phyloP scores from a whole-genome alignment of 2,797 vertebrate genomes.

The Chrosomus eos region DNA sequence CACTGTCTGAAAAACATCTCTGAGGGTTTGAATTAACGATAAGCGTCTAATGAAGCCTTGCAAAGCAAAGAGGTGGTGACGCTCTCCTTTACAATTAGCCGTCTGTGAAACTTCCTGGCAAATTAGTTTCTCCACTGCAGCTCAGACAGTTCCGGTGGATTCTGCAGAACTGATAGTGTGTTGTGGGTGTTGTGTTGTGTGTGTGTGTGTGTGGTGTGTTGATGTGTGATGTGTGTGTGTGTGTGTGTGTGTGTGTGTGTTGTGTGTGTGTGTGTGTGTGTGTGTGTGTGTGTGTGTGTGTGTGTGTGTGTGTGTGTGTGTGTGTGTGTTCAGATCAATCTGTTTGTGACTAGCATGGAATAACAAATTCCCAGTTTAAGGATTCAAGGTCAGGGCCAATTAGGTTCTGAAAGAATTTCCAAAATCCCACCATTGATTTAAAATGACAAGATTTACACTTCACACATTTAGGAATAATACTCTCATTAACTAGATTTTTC shows the following conservation, averaged over 20 bases:
- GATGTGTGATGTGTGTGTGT: slow-evolving; percentile 27
- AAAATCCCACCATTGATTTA: not conserved
- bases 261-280: no score
- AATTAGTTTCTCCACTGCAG: slow-evolving; percentile 49
- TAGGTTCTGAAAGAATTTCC: not conserved
- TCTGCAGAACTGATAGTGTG: slow-evolving; percentile 36
- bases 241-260: slow-evolving; percentile 27
- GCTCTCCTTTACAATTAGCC: slow-evolving; percentile 52
- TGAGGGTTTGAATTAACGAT: slow-evolving; percentile 44
- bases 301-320: slow-evolving; percentile 27
- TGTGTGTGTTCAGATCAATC: slow-evolving; percentile 5
- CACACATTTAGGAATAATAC: not conserved
- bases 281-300: not conserved
- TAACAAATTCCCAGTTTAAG: slow-evolving; percentile 20
- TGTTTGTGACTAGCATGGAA: slow-evolving; percentile 15
- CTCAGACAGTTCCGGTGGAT: slow-evolving; percentile 52
- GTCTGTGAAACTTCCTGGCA: slow-evolving; percentile 60
- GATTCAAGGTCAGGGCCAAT: slow-evolving; percentile 2
- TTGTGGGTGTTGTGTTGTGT: no score
- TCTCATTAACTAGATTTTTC: not conserved
- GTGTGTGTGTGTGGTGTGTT: slow-evolving; percentile 23
- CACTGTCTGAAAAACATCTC: slow-evolving; percentile 28
- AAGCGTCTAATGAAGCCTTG: slow-evolving; percentile 43
- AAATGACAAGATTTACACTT: not conserved
- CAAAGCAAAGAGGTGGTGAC: slow-evolving; percentile 47